Conservation (phyloP, 1,140 invertebrate genomes). For the Maniola jurtina region DNA sequence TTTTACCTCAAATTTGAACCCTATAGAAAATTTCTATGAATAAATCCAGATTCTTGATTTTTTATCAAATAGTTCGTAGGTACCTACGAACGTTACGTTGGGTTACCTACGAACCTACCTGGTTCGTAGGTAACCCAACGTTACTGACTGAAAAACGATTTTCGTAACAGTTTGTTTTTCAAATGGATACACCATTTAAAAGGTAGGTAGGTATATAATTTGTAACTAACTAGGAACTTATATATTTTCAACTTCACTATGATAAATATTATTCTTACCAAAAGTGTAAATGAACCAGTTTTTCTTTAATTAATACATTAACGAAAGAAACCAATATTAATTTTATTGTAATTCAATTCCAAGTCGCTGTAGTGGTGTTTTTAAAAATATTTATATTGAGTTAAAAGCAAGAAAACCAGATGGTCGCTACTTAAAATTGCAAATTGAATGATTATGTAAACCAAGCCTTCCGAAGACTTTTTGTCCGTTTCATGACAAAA, state of each 20-base stretch:
- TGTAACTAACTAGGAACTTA: too few species aligned
- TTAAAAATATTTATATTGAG: conserved; percentile 46
- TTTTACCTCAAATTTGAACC: conserved; percentile 17
- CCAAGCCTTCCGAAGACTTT: conserved; percentile 64
- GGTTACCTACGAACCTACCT: too few species aligned
- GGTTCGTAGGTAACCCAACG: too few species aligned
- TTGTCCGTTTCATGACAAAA: conserved; percentile 53
- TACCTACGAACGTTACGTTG: too few species aligned
- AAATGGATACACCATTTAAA: too few species aligned
- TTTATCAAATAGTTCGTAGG: too few species aligned
- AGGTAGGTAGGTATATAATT: too few species aligned
- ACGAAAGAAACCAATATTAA: conserved; percentile 10
- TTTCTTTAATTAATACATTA: conserved; percentile 32
- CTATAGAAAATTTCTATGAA: neutral
- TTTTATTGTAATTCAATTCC: conserved; percentile 1
- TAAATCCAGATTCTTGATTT: neutral
- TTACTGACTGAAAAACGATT: too few species aligned
- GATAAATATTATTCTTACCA: neutral
- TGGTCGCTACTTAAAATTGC: conserved; percentile 70
- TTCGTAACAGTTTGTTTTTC: too few species aligned
- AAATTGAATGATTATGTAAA: conserved; percentile 75
- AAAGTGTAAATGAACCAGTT: conserved; percentile 12
- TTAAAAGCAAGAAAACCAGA: conserved; percentile 70
- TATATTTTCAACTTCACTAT: too few species aligned
- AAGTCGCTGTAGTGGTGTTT: conserved; percentile 33